Conservation (phyloP, 1,140 invertebrate genomes). For the Tribolium castaneum region DNA sequence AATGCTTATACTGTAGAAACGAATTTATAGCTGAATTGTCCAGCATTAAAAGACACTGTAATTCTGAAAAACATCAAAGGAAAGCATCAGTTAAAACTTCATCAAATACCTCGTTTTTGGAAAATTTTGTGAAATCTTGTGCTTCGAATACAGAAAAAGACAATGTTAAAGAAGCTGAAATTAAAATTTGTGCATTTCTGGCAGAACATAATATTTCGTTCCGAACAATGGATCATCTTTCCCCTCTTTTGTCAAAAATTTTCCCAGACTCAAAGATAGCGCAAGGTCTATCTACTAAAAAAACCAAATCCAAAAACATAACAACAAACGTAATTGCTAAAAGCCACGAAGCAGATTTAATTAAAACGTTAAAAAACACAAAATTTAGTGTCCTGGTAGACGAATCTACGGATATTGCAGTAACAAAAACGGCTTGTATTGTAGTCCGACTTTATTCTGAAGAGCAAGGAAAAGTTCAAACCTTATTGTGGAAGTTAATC, state of each 20-base stretch:
- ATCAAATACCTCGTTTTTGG: not conserved
- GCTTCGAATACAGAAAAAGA: not conserved
- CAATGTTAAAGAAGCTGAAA: conserved; percentile 23
- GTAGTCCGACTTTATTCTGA: conserved; percentile 56
- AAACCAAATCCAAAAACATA: conserved; percentile 59
- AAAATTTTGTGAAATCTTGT: conserved; percentile 11
- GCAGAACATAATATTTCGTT: conserved; percentile 44
- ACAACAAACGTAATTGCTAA: conserved; percentile 58
- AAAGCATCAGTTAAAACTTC: not conserved
- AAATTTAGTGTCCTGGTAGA: conserved; percentile 61
- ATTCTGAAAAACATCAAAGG: conserved; percentile 2
- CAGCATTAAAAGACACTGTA: conserved; percentile 21
- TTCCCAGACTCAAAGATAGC: conserved; percentile 28
- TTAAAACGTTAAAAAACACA: conserved; percentile 56
- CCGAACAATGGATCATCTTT: conserved; percentile 23
- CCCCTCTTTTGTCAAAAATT: not conserved
- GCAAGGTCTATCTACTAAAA: conserved; percentile 2
- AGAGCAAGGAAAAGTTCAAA: conserved; percentile 51
- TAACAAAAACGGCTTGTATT: conserved; percentile 2
- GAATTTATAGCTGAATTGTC: conserved; percentile 15
- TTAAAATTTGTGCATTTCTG: conserved; percentile 28
- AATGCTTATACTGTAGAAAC: not conserved
- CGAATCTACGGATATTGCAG: conserved; percentile 63
- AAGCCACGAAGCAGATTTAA: conserved; percentile 53
- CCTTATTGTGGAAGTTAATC: conserved; percentile 57